Base-by-base conservation (phyloP, 2,888 invertebrate genomes). In the Allacma fusca region DNA sequence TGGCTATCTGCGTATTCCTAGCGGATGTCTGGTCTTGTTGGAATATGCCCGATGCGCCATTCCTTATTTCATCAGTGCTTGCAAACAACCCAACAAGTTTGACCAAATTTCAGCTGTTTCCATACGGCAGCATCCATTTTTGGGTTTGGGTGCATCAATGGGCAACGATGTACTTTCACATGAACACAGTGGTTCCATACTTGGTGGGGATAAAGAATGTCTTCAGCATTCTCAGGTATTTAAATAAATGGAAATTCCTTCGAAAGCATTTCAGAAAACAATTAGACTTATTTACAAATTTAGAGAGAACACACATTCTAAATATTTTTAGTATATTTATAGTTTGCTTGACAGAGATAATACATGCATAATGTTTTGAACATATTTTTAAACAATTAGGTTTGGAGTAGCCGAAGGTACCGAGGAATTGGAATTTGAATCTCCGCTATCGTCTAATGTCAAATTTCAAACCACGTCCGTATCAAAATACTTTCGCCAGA, bases 131-230 rank as follows among this genome's bases (percentile, higher is more conserved):
- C 13, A 65, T 74, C n/a, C 74, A 74, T 21, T 34, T 62, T 2
- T 74, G 65, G 34, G 65, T 74, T 43, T 74, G 74, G 74, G n/a
- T 65, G n/a, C 34, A 26, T 19, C 74, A 74, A 26, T 74, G 74
- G 65, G 28, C 74, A 4, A 28, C 65, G 1, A 64, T 74, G 26
- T 40, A 64, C 28, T 74, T 74, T 23, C 43, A 40, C 13, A 40
- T 68, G 1, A 24, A 16, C 62, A 9, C 62, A 2, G 1, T 62
- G 2, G 62, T 62, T n/a, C 62, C 62, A 24, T 62, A 62, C 62
- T 62, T 62, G 62, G 24, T 4, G 9, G 62, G 62, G 16, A 24
- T 62, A 16, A 62, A 62, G n/a, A 62, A 62, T 62, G 23, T 24
- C 16, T 24, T 62, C 1, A 62, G 23, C 9, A 24, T 62, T 62